Conservation (phyloP, 2,113 vertebrate species). For the Fulica atra region DNA sequence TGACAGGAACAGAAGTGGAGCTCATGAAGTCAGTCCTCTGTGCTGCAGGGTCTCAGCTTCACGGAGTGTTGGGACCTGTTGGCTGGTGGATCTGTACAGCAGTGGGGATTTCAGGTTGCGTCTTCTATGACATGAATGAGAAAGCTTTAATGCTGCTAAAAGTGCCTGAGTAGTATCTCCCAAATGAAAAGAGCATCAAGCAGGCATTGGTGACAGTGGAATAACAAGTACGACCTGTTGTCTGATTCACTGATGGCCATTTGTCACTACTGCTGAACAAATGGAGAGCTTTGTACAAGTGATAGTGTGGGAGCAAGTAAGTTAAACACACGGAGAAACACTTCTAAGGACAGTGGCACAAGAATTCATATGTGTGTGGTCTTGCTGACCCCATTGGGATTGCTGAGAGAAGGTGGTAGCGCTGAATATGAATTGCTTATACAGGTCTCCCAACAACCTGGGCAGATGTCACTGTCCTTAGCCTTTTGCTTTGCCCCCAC, state of each 20-base stretch:
- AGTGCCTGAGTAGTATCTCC: neutral
- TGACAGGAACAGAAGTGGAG: neutral
- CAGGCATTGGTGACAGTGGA: fast-evolving
- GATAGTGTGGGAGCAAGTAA: fast-evolving
- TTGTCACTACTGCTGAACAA: fast-evolving
- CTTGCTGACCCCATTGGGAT: fast-evolving
- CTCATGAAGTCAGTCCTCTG: neutral
- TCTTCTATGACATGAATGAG: neutral
- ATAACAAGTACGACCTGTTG: neutral
- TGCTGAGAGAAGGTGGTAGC: neutral
- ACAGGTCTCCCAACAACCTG: fast-evolving
- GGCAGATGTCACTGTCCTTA: neutral
- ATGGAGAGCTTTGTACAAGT: neutral
- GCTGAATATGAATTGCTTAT: neutral
- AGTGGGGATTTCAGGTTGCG: neutral
- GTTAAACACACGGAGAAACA: neutral
- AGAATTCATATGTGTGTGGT: fast-evolving
- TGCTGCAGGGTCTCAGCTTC: neutral
- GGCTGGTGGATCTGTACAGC: neutral
- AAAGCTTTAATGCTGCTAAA: neutral
- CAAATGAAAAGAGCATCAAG: neutral
- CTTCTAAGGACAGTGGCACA: neutral
- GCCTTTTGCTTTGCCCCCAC: neutral
- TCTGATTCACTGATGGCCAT: neutral
- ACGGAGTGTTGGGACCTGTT: no score